Evolutionary conservation across 2,888 invertebrate genomes (phyloP), one percentile per base, ranked within the genome.

Genomic region (Hirudinaria manillensis): DNA sequence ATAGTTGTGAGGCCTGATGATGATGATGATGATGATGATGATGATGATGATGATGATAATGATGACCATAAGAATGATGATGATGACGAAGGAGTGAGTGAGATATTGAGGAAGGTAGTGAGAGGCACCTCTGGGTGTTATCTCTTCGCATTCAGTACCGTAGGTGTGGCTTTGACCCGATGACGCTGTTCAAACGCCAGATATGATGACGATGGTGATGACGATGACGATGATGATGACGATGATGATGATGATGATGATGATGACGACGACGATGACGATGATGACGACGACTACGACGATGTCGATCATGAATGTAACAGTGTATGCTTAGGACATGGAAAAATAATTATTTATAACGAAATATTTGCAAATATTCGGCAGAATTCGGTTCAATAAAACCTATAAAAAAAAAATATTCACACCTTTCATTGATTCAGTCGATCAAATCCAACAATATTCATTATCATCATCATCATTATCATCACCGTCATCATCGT

Each of bases 241-340:
- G 29, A 68, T 4, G 29, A 29, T 61, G 61, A 61, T 61, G 61
- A 61, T 61, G 61, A 61, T 61, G 61, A 61, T 61, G 61, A 61
- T 61, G 61, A 61, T 6, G 61, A 61, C n/a, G 61, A 61, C n/a
- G 61, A 21, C n/a, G 61, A 38, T 51, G 70, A 70, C 38, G 70
- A 38, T 70, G 70, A 70, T 32, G 70, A 70, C n/a, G 70, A 70
- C n/a, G 51, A 70, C 38, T n/a, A 51, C 27, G 51, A 70, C 38
- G 51, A 70, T 70, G 51, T 3, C 38, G 4, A 45, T 70, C 24
- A 45, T 70, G 24, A 70, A 13, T 13, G 32, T 68, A 32, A 68
- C 34, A 32, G 32, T 68, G n/a, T n/a, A n/a, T n/a, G n/a, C n/a
- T n/a, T n/a, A n/a, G n/a, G n/a, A n/a, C 24, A 65, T 65, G 65